Evolutionary conservation across 2,113 vertebrate species (phyloP), one percentile per base, ranked within the genome.

Genomic region (Emydura subglobosa): DNA sequence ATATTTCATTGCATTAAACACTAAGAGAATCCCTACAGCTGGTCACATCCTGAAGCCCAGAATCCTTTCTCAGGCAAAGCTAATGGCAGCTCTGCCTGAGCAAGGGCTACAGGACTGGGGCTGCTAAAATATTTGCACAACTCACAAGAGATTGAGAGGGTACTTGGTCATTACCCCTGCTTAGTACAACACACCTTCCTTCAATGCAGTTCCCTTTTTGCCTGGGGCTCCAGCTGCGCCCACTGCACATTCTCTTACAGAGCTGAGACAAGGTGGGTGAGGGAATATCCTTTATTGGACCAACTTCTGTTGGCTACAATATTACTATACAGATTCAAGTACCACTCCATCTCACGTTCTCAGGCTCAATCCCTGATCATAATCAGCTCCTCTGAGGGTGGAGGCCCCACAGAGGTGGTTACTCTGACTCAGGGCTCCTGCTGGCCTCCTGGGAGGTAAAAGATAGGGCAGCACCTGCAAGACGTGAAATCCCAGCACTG

Each of bases 1-100:
- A 1, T 50, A 55, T 53, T 91, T 39, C 76, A 85, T 2, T 4
- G 82, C 10, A 53, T 76, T 34, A 47, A 93, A 34, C 55, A 0
- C 0, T 4, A 6, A 21, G 3, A 85, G 78, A 4, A 13, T 2
- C 1, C 21, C 39, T 91, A 25, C 84, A 72, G 79, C 68, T 57
- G 55, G 84, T 29, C 11, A 10, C 0, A 0, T 44, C 24, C 74
- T 78, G 74, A 47, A 24, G 22, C 24, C 74, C 24, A 4, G 27
- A 72, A 34, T 22, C 19, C 34, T 72, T 72, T n/a, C 65, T 21
- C 2, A 2, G n/a, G 65, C 17, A 72, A 72, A 39, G 65, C n/a
- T 39, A 21, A 17, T 2, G 17, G 19, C 17, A 72, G 65, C 65
- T 39, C 17, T 72, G 4, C 65, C n/a, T 72, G 65, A 72, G 65